Evolutionary conservation across 2,888 invertebrate species (phyloP), one percentile per base, ranked within the genome.

Genomic region (Lumbricus terrestris): DNA sequence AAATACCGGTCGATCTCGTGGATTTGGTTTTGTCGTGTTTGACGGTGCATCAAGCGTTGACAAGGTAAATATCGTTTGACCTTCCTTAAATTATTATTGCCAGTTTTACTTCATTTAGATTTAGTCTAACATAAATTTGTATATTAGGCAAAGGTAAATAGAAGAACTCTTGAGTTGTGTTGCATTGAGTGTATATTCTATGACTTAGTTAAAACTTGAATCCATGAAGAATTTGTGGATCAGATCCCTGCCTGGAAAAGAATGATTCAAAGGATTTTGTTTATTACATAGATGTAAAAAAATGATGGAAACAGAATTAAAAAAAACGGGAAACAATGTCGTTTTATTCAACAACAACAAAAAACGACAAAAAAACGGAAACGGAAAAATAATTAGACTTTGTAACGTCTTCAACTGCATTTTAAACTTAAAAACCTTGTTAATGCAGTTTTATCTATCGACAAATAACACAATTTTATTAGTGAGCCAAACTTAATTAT

Each of bases 1-100:
- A 90, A 97, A 97, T 95, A 98, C 98, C 20, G 98, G 98, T 92
- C 96, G 98, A 94, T 98, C 98, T 91, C 96, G 99, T 95, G 99
- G 99, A 90, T 99, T 99, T 95, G 99, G 98, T 90, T 99, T 99
- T 95, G 98, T 99, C 93, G 98, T 98, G 89, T 99, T 98, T 95
- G 97, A 97, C 94, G 96, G 96, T 91, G 97, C 97, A 91, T 97
- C 97, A 93, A 97, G 98, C 91, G 97, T 98, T 93, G 98, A 98
- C 94, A 98, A 98, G 96, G 98, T 98, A 69, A 85, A 33, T 20
- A 69, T 34, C n/a, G n/a, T 90, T 1, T 47, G 29, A 42, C 13
- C 23, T 69, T 89, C 16, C n/a, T 83, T 18, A 40, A 23, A 8
- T n/a, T n/a, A 35, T 88, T 83, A 13, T 69, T 6, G 29, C 18